These are phyloP conservation scores for Drosophila santomea DNA, from an alignment of 1,140 invertebrate genomes.

Conservation along the genomic window DNA sequence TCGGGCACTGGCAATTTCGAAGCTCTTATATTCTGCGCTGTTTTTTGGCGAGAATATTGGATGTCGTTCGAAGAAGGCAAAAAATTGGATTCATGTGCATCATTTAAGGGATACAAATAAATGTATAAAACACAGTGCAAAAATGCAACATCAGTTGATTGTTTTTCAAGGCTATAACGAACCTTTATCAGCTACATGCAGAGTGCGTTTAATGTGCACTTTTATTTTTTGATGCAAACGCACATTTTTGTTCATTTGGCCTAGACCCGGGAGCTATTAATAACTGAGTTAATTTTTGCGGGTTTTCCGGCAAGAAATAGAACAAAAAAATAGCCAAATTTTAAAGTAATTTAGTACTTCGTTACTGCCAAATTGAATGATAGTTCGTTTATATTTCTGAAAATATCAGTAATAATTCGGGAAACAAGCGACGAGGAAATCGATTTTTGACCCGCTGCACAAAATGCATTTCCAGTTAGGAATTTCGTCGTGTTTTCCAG, in stretches of 20 bases:
- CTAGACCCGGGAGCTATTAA: background rate
- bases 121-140: constrained; percentile 21
- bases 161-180: constrained; percentile 30
- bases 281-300: background rate
- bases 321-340: background rate
- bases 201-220: constrained; percentile 1
- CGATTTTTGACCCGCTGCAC: background rate
- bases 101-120: constrained; percentile 52
- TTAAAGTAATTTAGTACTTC: too few relatives aligned
- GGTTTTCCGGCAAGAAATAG: too few relatives aligned
- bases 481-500: constrained; percentile 19
- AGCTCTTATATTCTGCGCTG: constrained; percentile 14
- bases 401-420: background rate
- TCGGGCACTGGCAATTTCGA: constrained; percentile 20
- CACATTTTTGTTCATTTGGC: background rate
- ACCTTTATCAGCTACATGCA: constrained; percentile 29
- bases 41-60: constrained; percentile 11
- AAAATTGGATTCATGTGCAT: constrained; percentile 48
- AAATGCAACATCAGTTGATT: constrained; percentile 11
- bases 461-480: constrained; percentile 10
- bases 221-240: background rate
- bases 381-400: background rate
- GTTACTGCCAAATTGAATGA: too few relatives aligned
- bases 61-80: constrained; percentile 20
- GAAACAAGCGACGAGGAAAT: background rate